Conservation (phyloP, 2,888 invertebrate species). For the Plemyria rubiginata region DNA sequence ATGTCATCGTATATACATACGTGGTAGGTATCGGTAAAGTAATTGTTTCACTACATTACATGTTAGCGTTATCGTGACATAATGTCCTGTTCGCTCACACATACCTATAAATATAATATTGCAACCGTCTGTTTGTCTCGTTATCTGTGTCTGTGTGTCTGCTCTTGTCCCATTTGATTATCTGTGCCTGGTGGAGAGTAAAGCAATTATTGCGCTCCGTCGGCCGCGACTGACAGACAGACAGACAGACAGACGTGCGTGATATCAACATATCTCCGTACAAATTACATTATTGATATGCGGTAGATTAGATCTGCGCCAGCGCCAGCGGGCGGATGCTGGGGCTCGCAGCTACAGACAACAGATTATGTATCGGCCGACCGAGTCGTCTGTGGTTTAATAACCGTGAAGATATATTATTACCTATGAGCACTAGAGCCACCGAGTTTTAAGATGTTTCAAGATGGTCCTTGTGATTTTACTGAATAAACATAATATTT, state of each 20-base stretch:
- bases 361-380: not conserved
- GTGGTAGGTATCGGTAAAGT: not conserved
- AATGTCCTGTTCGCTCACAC: not conserved
- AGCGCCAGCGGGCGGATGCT: conserved; percentile 1
- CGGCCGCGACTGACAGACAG: conserved; percentile 15
- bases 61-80: not conserved
- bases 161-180: conserved; percentile 1
- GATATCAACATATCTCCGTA: conserved; percentile 21
- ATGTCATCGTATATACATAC: not conserved
- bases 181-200: conserved; percentile 12
- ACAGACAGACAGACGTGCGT: conserved; percentile 24
- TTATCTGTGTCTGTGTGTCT: not conserved
- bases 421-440: too few species aligned
- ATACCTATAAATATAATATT: not conserved
- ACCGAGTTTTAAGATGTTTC: too few species aligned
- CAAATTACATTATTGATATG: conserved; percentile 22
- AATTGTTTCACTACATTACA: not conserved
- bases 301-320: conserved; percentile 9
- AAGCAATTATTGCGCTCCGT: conserved; percentile 21
- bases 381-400: not conserved
- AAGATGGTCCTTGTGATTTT: too few species aligned
- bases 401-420: not conserved
- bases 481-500: too few species aligned
- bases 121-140: conserved; percentile 11
- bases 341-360: not conserved